Conservation (phyloP, 2,797 vertebrate genomes). For the Odontamblyopus rebecca region DNA sequence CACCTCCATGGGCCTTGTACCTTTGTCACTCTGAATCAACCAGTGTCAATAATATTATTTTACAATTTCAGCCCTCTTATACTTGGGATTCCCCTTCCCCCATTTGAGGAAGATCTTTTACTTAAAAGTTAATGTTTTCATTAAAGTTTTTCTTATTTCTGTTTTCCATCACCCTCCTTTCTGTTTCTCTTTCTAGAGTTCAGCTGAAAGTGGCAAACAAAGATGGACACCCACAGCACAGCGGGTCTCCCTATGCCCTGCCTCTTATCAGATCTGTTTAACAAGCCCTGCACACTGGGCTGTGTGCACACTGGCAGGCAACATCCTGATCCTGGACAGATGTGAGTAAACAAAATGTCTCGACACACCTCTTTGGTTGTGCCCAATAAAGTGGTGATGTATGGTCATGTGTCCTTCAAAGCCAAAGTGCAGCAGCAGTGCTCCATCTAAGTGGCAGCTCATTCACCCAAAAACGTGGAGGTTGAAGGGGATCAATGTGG, state of each 20-base stretch:
- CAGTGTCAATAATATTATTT: background rate
- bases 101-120: too few relatives aligned
- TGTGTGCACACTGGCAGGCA: background rate
- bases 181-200: background rate
- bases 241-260: background rate
- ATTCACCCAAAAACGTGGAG: background rate
- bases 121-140: too few relatives aligned
- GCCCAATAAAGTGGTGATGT: constrained; percentile 54
- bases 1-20: constrained; percentile 14
- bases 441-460: constrained; percentile 19
- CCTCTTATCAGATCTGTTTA: constrained; percentile 18
- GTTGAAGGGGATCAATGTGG: background rate
- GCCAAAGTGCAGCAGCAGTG: constrained; percentile 9
- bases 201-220: background rate
- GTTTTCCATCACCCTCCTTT: too few relatives aligned
- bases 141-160: too few relatives aligned
- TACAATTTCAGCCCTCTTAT: background rate
- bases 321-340: background rate
- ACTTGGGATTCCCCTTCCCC: too few relatives aligned
- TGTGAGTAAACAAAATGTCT: constrained; percentile 35
- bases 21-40: rapidly evolving
- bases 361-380: constrained; percentile 36
- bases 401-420: constrained; percentile 54
- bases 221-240: background rate
- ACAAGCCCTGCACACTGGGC: constrained; percentile 9